Percentiles rank a stretch among this genome's conserved stretches.
Conservation (phyloP, 2,888 invertebrate species). For the Polietes domitor region DNA sequence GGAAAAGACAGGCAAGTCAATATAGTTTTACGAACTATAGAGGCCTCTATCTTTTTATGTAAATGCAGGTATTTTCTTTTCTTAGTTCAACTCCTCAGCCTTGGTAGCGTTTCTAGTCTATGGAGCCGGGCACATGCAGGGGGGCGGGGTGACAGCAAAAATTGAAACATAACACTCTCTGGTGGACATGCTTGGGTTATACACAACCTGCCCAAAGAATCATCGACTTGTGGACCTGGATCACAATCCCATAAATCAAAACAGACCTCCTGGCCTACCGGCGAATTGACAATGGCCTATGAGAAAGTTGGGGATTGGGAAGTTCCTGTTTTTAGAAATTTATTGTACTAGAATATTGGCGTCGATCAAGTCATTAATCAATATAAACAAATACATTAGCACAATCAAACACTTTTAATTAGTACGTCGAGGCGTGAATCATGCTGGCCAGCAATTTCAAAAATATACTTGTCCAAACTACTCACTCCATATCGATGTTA, state of each 20-base stretch:
- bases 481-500: slow-evolving; percentile 42
- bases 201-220: slow-evolving; percentile 91
- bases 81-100: too few relatives aligned
- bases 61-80: too few relatives aligned
- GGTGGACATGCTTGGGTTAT: slow-evolving; percentile 67
- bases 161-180: background rate
- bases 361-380: background rate
- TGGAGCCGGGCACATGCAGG: background rate
- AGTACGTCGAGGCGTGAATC: background rate
- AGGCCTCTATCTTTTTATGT: too few relatives aligned
- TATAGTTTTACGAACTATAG: too few relatives aligned
- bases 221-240: slow-evolving; percentile 89
- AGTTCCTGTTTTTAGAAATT: slow-evolving; percentile 7
- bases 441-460: slow-evolving; percentile 3
- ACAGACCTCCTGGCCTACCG: slow-evolving; percentile 87
- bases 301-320: slow-evolving; percentile 22
- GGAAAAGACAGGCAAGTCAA: too few relatives aligned
- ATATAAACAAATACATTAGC: background rate
- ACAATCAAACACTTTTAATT: background rate
- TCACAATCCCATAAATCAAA: slow-evolving; percentile 92
- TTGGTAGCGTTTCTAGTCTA: too few relatives aligned
- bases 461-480: slow-evolving; percentile 18
- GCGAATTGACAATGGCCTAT: slow-evolving; percentile 87
- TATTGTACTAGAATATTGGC: background rate
- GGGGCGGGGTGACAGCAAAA: background rate